Evolutionary conservation across 2,113 vertebrate species (phyloP).

Genomic region (Montifringilla adamsi): DNA sequence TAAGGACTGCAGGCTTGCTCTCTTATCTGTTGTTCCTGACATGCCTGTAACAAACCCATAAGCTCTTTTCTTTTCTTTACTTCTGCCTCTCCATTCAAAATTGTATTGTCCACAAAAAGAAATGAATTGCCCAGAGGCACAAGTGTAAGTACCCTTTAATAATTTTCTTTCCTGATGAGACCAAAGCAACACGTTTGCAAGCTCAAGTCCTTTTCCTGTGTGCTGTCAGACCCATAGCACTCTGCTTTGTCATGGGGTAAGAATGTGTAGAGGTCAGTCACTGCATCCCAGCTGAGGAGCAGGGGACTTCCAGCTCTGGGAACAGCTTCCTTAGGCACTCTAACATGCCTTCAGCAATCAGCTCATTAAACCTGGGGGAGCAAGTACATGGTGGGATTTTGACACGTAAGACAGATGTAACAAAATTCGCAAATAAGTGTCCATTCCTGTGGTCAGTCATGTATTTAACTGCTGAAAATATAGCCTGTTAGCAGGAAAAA

Average conservation of each 20-base stretch:
- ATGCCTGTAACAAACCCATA: background rate
- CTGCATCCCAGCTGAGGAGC: background rate
- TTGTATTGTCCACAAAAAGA: background rate
- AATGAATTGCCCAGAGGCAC: background rate
- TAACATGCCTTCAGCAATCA: background rate
- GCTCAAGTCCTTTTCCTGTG: background rate
- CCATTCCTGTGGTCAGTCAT: background rate
- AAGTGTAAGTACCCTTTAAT: background rate
- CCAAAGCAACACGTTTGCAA: background rate
- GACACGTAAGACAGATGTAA: background rate
- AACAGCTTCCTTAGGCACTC: background rate
- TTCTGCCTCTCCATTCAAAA: background rate
- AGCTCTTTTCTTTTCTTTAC: background rate
- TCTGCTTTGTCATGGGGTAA: background rate
- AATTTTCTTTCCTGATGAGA: background rate
- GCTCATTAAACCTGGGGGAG: background rate
- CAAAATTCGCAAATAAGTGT: background rate
- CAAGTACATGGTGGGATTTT: background rate
- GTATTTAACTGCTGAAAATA: background rate
- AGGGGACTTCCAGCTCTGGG: conserved; percentile 39
- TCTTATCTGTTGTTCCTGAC: background rate
- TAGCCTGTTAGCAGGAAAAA: background rate
- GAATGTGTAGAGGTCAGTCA: background rate
- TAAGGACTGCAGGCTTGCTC: background rate
- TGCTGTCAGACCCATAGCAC: background rate